Evolutionary conservation across 1,140 invertebrate species (phyloP), one percentile per base, ranked within the genome.

Genomic region (Polypedilum vanderplanki): DNA sequence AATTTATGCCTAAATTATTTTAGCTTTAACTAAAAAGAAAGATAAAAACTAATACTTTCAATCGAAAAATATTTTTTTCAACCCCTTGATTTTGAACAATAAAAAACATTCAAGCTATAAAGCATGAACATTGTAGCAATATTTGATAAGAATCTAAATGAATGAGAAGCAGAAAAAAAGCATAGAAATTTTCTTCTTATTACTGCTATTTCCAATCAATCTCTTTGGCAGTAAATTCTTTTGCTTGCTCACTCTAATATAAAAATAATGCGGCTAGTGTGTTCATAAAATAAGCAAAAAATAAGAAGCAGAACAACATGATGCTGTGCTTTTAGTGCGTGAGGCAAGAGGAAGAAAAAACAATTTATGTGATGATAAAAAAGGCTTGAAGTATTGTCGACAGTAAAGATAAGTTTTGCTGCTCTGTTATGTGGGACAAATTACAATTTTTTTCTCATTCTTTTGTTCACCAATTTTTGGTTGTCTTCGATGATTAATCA

Each of bases 351-450:
- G 15, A 46, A 46, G 15, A 15, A 57, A 57, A 57, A 57, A 57
- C 46, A 57, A 57, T 57, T 57, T 57, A 57, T 57, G 46, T n/a
- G 12, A 12, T 57, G 12, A 57, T 33, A 57, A 46, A 46, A 46
- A 57, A 57, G 46, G 46, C 46, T 57, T 57, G 46, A 57, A 57
- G 46, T n/a, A 57, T 57, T 57, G 46, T 57, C 46, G 46, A 57
- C 46, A 57, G 46, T n/a, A 57, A 57, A 57, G 46, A 57, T 57
- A 57, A 57, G n/a, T n/a, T 57, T 57, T 12, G 3, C 15, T 57
- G n/a, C 46, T 57, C 15, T 57, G 12, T 57, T 57, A n/a, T 15
- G 46, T 57, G 46, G 8, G n/a, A 57, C 46, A 57, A 57, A 57
- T 57, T 57, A n/a, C 46, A n/a, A 57, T 57, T 4, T 12, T n/a